Evolutionary conservation across 2,888 invertebrate genomes (phyloP), one percentile per base, ranked within the genome.

Genomic region (Sinodicranocentrus sp.): DNA sequence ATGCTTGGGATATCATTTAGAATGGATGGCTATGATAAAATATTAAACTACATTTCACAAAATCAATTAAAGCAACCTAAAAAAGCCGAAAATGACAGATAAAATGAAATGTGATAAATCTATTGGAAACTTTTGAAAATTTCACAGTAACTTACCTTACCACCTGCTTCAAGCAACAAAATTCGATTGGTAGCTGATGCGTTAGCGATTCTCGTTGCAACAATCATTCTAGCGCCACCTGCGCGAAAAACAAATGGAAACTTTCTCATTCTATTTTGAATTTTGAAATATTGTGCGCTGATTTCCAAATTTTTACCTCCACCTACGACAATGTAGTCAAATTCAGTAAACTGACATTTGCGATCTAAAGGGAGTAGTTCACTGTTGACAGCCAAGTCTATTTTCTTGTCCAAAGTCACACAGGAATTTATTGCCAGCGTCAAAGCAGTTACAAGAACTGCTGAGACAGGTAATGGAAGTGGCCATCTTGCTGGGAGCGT

Each of bases 281-380:
- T n/a, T n/a, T n/a, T n/a, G n/a, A n/a, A n/a, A n/a, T n/a, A n/a
- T n/a, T n/a, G n/a, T n/a, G n/a, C n/a, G n/a, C n/a, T 33, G 33
- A 33, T 33, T 33, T 33, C 33, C 5, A 33, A 33, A 33, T 33
- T 6, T 10, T 33, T 21, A 61, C 61, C 67, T 19, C n/a, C 78
- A 0, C 78, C 78, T 15, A 78, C 78, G 44, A 78, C 61, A 26
- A 78, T 65, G 61, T 78, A 78, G 26, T 78, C 78, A n/a, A 19
- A 78, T 1, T 5, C 0, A 13, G 23, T 26, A 8, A 23, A 39
- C 17, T 67, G 52, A n/a, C 76, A 76, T 23, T 75, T 63, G 0
- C 52, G 19, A 3, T 75, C 75, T 23, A 48, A 2, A n/a, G 28
- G 0, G 3, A 63, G 26, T 15, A 67, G 1, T 19, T 76, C 67